Conservation (phyloP, 2,113 vertebrate genomes). For the Setophaga coronata region DNA sequence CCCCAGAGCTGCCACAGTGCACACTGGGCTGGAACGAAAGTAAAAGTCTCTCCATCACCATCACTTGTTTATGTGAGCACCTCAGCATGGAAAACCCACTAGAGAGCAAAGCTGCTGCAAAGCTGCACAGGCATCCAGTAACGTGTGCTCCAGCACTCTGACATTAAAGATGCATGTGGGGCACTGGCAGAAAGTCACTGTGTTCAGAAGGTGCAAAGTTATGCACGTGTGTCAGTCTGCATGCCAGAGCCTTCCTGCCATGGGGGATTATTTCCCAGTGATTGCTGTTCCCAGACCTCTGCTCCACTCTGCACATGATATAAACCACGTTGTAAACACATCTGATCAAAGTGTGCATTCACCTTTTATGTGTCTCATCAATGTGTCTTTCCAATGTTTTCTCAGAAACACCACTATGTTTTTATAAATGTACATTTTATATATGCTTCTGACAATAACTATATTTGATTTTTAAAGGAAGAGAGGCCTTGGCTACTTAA, state of each 20-base stretch:
- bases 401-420: conserved; percentile 47
- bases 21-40: fast-evolving
- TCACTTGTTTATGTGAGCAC: background rate
- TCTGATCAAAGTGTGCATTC: conserved; percentile 58
- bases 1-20: background rate
- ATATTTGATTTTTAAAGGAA: conserved; percentile 54
- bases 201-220: background rate
- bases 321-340: conserved; percentile 73
- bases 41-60: background rate
- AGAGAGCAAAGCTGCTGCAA: background rate
- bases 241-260: background rate
- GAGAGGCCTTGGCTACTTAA: conserved; percentile 55
- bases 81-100: background rate
- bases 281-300: conserved; percentile 60
- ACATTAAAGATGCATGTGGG: background rate
- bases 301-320: conserved; percentile 63
- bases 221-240: background rate
- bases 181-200: background rate
- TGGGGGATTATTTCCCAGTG: conserved; percentile 55
- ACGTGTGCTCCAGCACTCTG: background rate
- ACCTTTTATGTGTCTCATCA: conserved; percentile 65
- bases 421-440: conserved; percentile 62
- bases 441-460: conserved; percentile 54
- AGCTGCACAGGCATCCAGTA: background rate
- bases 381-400: conserved; percentile 61